Conservation (phyloP, 1,140 invertebrate species). For the Drosophila neocordata region DNA sequence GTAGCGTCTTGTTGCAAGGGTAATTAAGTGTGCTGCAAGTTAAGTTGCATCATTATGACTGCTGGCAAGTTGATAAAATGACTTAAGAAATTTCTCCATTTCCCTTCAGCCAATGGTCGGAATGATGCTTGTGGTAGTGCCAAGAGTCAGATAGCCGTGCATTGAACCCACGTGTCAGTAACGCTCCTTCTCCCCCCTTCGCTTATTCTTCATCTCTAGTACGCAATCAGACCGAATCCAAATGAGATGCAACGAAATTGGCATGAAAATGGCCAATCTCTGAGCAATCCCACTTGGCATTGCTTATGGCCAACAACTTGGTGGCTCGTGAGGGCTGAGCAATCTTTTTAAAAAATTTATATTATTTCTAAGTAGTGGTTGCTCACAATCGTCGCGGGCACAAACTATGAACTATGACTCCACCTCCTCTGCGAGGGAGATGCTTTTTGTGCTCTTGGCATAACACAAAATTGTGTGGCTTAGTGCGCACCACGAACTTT, state of each 20-base stretch:
- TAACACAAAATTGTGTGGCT: conserved; percentile 64
- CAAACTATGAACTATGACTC: conserved; percentile 38
- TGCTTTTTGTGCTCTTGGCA: conserved; percentile 11
- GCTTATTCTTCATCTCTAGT: background rate
- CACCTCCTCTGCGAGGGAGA: background rate
- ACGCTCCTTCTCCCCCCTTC: too few species aligned
- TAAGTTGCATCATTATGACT: conserved; percentile 35
- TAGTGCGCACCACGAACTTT: conserved; percentile 58
- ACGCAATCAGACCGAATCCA: conserved; percentile 2
- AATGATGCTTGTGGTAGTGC: too few species aligned
- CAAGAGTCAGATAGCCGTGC: conserved; percentile 29
- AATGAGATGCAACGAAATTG: conserved; percentile 41
- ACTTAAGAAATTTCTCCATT: too few species aligned
- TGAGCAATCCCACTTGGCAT: conserved; percentile 28
- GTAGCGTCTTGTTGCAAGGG: conserved; percentile 38
- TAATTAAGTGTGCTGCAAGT: conserved; percentile 52
- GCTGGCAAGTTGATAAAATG: conserved; percentile 1
- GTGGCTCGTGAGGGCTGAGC: conserved; percentile 53
- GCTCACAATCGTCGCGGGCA: conserved; percentile 46
- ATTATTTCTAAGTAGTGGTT: conserved; percentile 51
- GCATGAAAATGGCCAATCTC: conserved; percentile 67
- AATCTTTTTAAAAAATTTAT: conserved; percentile 73
- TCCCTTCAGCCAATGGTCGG: too few species aligned
- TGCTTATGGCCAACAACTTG: conserved; percentile 48
- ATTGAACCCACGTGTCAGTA: conserved; percentile 41